Evolutionary conservation across 2,113 vertebrate genomes (phyloP), one percentile per base, ranked within the genome.

Genomic region (Nicator chloris): DNA sequence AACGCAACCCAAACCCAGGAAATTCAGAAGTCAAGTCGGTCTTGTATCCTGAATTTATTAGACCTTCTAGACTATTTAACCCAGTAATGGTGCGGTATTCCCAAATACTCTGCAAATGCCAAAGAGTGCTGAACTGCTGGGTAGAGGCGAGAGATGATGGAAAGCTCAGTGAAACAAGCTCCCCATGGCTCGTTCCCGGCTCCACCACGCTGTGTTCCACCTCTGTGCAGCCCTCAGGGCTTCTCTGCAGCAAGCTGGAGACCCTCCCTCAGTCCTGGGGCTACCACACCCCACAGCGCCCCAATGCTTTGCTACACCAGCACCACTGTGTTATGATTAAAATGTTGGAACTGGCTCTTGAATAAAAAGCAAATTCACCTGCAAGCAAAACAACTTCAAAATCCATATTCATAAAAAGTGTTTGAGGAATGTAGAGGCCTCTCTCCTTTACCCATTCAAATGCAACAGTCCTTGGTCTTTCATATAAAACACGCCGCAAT

Each of bases 331-430:
- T 26, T 57, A 30, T 12, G 21, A 86, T 91, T 91, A 91, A 95
- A 94, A 93, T 45, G 53, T 27, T 50, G 42, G 59, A 86, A 82
- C 26, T 13, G 18, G 49, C 60, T 85, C 88, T 37, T 72, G 70
- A 96, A 82, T 53, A n/a, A 93, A 66, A 85, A 72, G 64, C 17
- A 77, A 89, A 70, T 31, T 65, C 60, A 92, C 92, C 77, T 81
- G 73, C 77, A 73, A 91, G 75, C 86, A 92, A 93, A 95, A 88
- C 37, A 93, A 65, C 70, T 80, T 78, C 72, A 64, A 93, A 95
- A 96, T 86, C 86, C 76, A 84, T 88, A 95, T 83, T 92, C 84
- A 90, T 73, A 93, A 92, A 93, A 81, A 84, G 57, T 21, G 31
- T 71, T 39, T 60, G 81, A 91, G 65, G 50, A 90, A 68, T 27